Conservation (phyloP, 2,113 vertebrate genomes). For the Talpa occidentalis region DNA sequence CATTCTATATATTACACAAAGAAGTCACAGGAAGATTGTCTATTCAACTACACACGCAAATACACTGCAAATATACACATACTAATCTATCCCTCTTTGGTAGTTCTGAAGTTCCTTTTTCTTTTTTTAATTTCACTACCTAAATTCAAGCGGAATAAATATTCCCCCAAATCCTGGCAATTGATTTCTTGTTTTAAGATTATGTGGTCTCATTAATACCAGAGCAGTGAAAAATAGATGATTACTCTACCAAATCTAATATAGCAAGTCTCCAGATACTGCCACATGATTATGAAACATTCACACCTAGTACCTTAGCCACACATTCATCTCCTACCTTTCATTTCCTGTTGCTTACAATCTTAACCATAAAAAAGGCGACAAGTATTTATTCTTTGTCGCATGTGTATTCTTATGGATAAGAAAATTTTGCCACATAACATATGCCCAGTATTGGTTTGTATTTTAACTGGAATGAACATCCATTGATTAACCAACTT, state of each 20-base stretch:
- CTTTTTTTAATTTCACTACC: not conserved
- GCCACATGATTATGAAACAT: rapidly evolving
- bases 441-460: not conserved
- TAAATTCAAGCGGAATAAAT: not conserved
- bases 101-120: not conserved
- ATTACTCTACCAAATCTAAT: not conserved
- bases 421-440: not conserved
- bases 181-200: conserved; percentile 12
- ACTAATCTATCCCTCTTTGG: not conserved
- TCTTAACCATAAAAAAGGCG: not conserved
- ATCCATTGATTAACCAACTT: not conserved
- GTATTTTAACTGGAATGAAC: not conserved
- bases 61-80: not conserved
- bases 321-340: too few relatives aligned
- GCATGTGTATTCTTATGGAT: not conserved
- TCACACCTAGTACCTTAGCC: not conserved
- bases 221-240: not conserved
- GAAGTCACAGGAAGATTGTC: not conserved
- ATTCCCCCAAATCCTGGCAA: not conserved
- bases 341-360: not conserved
- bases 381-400: not conserved
- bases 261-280: not conserved
- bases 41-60: not conserved
- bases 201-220: not conserved
- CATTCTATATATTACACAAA: not conserved